These are phyloP conservation scores for Dasyurus viverrinus DNA, from an alignment of 2,113 vertebrate genomes.

Conservation along the genomic window DNA sequence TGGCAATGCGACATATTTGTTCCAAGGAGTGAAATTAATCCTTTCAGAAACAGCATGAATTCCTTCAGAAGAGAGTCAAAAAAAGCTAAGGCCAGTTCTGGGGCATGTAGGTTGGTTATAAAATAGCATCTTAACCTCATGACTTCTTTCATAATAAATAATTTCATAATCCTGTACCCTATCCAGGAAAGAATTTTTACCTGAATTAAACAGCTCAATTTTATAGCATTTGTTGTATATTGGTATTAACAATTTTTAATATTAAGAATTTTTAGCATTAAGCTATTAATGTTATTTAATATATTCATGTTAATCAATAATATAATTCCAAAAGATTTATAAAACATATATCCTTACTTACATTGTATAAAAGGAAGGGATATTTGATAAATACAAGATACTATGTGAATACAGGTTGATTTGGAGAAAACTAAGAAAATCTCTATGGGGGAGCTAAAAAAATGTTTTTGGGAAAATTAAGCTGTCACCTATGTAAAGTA, in stretches of 20 bases:
- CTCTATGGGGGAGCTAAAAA: background rate
- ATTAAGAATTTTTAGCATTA: background rate
- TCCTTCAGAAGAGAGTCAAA: constrained; percentile 26
- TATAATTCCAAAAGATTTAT: background rate
- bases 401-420: background rate
- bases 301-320: background rate
- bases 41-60: constrained; percentile 3
- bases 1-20: background rate
- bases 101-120: background rate
- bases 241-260: background rate
- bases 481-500: background rate
- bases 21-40: background rate
- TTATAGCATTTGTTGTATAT: background rate
- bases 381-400: background rate
- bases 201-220: background rate
- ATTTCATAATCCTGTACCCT: background rate
- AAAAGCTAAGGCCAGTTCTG: background rate
- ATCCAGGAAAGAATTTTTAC: background rate
- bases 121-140: background rate
- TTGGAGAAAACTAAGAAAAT: background rate
- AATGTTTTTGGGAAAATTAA: background rate
- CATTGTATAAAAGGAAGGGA: background rate
- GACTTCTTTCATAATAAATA: background rate
- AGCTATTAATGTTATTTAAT: background rate
- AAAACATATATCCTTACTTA: background rate